A percentile compares a stretch with the other conserved stretches of the same genome.
phyloP scores from a whole-genome alignment of 2,888 invertebrate species.

The Calameuta filiformis region DNA sequence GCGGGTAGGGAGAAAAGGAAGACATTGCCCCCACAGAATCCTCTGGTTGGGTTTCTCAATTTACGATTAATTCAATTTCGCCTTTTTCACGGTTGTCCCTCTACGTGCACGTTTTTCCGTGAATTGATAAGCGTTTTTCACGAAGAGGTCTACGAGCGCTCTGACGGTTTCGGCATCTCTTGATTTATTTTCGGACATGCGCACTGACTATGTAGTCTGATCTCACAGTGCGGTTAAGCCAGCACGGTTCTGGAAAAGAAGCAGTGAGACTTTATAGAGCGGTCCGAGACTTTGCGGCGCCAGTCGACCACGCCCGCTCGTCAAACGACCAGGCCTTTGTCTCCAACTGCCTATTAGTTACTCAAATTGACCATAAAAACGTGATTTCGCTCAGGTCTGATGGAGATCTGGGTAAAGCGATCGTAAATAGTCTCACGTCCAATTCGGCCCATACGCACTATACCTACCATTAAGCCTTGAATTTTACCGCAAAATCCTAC shows the following conservation, averaged over 20 bases:
- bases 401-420: conserved; percentile 1
- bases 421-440: conserved; percentile 4
- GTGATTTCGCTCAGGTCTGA: conserved; percentile 24
- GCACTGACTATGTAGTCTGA: not conserved
- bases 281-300: conserved; percentile 29
- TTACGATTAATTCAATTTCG: not conserved
- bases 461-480: not conserved
- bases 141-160: not conserved
- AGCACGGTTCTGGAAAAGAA: not conserved
- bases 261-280: conserved; percentile 10
- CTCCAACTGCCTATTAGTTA: conserved; percentile 48
- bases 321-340: conserved; percentile 46
- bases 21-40: not conserved
- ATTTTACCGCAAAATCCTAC: not conserved
- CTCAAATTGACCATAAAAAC: conserved; percentile 55
- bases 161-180: not conserved
- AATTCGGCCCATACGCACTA: not conserved
- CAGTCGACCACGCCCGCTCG: conserved; percentile 47
- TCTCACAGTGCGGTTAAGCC: not conserved
- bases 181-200: not conserved
- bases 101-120: not conserved
- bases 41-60: not conserved
- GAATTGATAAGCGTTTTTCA: not conserved
- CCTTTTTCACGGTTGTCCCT: not conserved
- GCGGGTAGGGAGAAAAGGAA: not conserved